Evolutionary conservation across 1,140 invertebrate species (phyloP).

Genomic region (Brachionus sp.): DNA sequence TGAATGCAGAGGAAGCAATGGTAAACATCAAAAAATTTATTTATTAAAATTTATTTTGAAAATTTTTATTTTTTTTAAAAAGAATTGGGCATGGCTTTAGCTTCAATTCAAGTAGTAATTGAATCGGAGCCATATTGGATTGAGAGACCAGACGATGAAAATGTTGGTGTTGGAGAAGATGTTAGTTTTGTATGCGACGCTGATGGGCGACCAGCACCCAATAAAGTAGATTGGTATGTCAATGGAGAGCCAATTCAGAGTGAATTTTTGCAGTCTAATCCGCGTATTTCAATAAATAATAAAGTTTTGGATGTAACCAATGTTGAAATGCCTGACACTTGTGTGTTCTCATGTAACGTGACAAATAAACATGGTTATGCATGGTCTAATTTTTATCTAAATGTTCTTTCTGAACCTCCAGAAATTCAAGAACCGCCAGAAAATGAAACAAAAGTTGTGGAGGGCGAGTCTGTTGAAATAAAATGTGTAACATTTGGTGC

Average conservation of each 20-base stretch:
- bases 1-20: constrained; percentile 84
- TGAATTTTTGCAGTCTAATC: constrained; percentile 62
- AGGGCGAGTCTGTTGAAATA: constrained; percentile 13
- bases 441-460: constrained; percentile 22
- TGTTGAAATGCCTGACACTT: constrained; percentile 81
- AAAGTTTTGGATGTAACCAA: constrained; percentile 76
- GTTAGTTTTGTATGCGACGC: constrained; percentile 82
- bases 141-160: constrained; percentile 76
- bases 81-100: constrained; percentile 32
- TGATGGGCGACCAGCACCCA: constrained; percentile 77
- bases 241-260: constrained; percentile 80
- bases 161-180: constrained; percentile 83
- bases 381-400: constrained; percentile 94
- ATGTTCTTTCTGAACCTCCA: constrained; percentile 68
- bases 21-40: constrained; percentile 62
- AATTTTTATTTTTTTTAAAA: background rate
- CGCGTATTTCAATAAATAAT: constrained; percentile 64
- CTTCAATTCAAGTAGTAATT: constrained; percentile 46
- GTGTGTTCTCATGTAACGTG: constrained; percentile 97
- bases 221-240: constrained; percentile 85
- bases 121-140: constrained; percentile 84
- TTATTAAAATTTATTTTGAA: background rate
- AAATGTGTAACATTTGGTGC: constrained; percentile 42
- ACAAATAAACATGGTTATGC: constrained; percentile 96
- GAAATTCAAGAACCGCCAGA: constrained; percentile 40